These are phyloP conservation scores for Zapornia atra DNA, from an alignment of 2,113 vertebrate genomes.

Conservation along the genomic window DNA sequence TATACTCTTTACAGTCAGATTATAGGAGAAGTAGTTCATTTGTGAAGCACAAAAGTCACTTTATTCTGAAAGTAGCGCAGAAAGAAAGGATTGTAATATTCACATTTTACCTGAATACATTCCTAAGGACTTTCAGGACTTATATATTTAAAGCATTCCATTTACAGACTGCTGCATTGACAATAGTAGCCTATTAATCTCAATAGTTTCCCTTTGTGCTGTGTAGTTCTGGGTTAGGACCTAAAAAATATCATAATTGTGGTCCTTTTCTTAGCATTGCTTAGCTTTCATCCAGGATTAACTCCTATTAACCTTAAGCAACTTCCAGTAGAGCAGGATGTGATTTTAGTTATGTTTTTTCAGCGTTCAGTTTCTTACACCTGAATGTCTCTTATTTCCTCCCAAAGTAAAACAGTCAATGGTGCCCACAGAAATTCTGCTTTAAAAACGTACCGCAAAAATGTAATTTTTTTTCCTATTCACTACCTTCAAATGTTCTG, in stretches of 20 bases:
- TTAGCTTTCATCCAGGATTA: not conserved
- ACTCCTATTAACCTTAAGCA: not conserved
- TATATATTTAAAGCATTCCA: not conserved
- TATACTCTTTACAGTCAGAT: not conserved
- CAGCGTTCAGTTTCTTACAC: not conserved
- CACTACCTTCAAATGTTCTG: not conserved
- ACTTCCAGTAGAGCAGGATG: not conserved
- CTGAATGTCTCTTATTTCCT: not conserved
- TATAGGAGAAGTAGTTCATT: not conserved
- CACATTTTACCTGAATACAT: not conserved
- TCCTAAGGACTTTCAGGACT: not conserved
- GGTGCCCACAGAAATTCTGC: not conserved
- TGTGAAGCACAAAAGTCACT: slow-evolving; percentile 18
- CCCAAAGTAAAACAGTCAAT: not conserved
- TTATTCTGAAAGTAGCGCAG: slow-evolving; percentile 1
- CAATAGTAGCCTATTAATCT: not conserved
- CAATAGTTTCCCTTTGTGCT: not conserved
- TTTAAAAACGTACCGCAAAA: not conserved
- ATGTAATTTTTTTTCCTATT: not conserved
- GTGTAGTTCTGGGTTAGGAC: not conserved
- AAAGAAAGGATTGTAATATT: not conserved
- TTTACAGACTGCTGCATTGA: not conserved
- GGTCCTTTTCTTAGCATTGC: not conserved
- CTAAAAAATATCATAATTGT: not conserved
- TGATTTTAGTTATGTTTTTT: not conserved